Conservation (phyloP, 2,888 invertebrate genomes). For the Zeuzera pyrina region DNA sequence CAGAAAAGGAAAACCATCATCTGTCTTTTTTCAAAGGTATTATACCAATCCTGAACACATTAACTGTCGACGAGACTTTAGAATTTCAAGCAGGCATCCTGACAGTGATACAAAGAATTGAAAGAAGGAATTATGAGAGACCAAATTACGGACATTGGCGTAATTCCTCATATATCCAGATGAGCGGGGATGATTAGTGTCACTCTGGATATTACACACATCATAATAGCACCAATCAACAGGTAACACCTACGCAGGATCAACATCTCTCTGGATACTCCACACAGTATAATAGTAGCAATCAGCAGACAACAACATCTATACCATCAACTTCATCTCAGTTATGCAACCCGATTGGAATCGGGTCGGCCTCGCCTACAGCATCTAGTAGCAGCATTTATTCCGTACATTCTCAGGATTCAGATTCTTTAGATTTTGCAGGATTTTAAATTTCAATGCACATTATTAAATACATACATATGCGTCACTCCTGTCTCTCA, state of each 20-base stretch:
- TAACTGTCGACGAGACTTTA: constrained; percentile 17
- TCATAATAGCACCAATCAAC: constrained; percentile 15
- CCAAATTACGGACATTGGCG: constrained; percentile 22
- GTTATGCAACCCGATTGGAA: constrained; percentile 3
- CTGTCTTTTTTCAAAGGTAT: constrained; percentile 19
- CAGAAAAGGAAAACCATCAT: constrained; percentile 20
- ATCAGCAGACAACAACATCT: constrained; percentile 19
- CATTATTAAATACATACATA: constrained; percentile 21
- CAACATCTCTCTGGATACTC: constrained; percentile 19
- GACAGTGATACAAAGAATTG: constrained; percentile 21
- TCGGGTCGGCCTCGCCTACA: constrained; percentile 17
- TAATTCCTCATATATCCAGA: constrained; percentile 21
- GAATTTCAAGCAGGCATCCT: constrained; percentile 17
- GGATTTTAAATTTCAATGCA: constrained; percentile 22
- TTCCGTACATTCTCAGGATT: constrained; percentile 19
- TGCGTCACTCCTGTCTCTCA: too few species aligned
- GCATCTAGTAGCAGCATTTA: constrained; percentile 16
- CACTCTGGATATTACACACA: constrained; percentile 20
- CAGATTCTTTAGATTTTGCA: constrained; percentile 21
- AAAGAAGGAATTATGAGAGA: constrained; percentile 22
- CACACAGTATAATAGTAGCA: constrained; percentile 10
- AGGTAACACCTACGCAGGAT: constrained; percentile 23
- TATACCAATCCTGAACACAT: constrained; percentile 13
- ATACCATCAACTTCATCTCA: constrained; percentile 16
- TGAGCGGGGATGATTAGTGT: constrained; percentile 21